Conservation (phyloP, 2,888 invertebrate species). For the Helobdella robusta region DNA sequence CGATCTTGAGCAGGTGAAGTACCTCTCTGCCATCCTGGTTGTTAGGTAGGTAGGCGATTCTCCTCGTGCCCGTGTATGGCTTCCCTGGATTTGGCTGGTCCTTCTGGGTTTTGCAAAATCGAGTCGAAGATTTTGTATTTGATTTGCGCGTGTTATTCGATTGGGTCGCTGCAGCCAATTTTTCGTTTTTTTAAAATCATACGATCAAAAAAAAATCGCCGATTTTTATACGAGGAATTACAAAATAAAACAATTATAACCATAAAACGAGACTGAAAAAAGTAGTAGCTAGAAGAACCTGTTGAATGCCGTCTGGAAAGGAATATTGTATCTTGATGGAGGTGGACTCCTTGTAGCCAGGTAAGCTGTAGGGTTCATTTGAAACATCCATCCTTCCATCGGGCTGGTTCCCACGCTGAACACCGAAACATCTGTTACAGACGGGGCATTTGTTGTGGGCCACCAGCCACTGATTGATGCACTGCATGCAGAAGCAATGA, state of each 20-base stretch:
- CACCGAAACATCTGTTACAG: conserved; percentile 39
- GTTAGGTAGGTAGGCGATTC: conserved; percentile 41
- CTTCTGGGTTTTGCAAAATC: too few species aligned
- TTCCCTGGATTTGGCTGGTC: conserved; percentile 41
- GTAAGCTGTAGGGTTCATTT: conserved; percentile 25
- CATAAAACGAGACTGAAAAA: too few species aligned
- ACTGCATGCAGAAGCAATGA: conserved; percentile 39
- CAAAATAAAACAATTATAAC: too few species aligned
- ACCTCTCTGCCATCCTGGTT: conserved; percentile 39
- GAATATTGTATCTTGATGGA: conserved; percentile 42
- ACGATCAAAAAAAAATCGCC: not conserved
- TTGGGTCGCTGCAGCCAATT: conserved; percentile 14
- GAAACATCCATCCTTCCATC: conserved; percentile 36
- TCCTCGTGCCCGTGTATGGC: conserved; percentile 36
- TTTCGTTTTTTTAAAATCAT: conserved; percentile 5
- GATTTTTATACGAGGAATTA: too few species aligned
- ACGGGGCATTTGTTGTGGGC: conserved; percentile 41
- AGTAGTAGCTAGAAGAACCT: too few species aligned
- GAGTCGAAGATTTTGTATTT: too few species aligned
- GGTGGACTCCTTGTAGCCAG: conserved; percentile 32
- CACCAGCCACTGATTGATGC: conserved; percentile 38
- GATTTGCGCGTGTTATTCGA: too few species aligned
- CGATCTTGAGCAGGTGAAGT: conserved; percentile 37
- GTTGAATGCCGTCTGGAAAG: conserved; percentile 38
- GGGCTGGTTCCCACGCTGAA: conserved; percentile 40